Percentiles rank a stretch among this genome's conserved stretches.
phyloP scores from a whole-genome alignment of 2,888 invertebrate species.

The Tetramorium bicarinatum region DNA sequence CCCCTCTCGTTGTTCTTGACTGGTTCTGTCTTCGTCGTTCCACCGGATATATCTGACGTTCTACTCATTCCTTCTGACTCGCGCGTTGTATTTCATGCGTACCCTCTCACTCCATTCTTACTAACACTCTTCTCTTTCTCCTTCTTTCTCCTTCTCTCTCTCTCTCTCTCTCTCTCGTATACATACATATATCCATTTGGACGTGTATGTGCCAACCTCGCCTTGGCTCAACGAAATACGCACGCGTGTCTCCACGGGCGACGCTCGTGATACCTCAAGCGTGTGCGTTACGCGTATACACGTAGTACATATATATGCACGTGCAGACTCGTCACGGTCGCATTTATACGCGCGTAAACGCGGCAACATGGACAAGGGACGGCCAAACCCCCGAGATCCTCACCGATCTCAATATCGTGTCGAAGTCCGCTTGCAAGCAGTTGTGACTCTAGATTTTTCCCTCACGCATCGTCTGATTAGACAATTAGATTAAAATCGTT shows the following conservation, averaged over 20 bases:
- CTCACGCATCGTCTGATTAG: background rate
- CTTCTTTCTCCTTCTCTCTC: background rate
- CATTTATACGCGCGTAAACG: constrained; percentile 46
- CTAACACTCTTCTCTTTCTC: background rate
- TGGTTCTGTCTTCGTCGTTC: constrained; percentile 14
- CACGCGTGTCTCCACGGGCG: constrained; percentile 68
- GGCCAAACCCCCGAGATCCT: constrained; percentile 59
- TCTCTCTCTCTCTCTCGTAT: background rate
- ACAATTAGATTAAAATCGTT: background rate
- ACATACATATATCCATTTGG: constrained; percentile 26
- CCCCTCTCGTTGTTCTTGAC: background rate
- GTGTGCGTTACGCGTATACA: constrained; percentile 20
- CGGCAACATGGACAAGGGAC: constrained; percentile 47
- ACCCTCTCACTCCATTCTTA: constrained; percentile 16
- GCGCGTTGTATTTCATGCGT: constrained; percentile 21
- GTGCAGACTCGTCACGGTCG: constrained; percentile 37
- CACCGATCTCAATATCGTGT: constrained; percentile 19
- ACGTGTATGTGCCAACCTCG: constrained; percentile 55
- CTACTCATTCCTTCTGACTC: constrained; percentile 11
- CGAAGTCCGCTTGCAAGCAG: constrained; percentile 19
- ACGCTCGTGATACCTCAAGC: constrained; percentile 50
- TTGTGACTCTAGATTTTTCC: background rate
- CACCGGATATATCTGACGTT: constrained; percentile 33
- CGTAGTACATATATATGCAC: background rate
- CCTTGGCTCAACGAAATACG: constrained; percentile 61